Conservation (phyloP, 2,797 vertebrate genomes). For the Pseudochirops cupreus region DNA sequence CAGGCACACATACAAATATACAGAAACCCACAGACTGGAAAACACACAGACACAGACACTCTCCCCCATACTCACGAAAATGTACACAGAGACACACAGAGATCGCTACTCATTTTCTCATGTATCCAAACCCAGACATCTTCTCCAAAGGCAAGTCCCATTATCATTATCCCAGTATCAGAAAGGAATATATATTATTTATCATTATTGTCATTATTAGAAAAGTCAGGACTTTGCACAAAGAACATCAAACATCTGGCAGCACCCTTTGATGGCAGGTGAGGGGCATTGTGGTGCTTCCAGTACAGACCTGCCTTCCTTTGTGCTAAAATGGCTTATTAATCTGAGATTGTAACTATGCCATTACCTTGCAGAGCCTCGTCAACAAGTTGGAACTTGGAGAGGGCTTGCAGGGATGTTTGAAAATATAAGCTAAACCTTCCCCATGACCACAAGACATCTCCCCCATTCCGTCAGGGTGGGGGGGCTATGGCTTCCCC, state of each 20-base stretch:
- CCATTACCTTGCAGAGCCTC: slow-evolving; percentile 73
- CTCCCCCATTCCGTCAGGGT: neutral
- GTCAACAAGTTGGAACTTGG: slow-evolving; percentile 79
- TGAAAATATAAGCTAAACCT: slow-evolving; percentile 62
- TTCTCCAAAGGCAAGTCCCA: slow-evolving; percentile 46
- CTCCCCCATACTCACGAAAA: neutral
- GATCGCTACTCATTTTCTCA: neutral
- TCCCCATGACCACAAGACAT: neutral
- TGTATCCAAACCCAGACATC: neutral
- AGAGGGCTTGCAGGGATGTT: slow-evolving; percentile 51
- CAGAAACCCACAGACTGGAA: neutral
- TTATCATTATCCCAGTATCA: neutral
- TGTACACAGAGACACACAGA: neutral
- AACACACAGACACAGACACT: neutral
- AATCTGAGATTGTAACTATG: slow-evolving; percentile 85
- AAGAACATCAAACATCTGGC: slow-evolving; percentile 80
- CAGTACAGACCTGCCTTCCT: slow-evolving; percentile 81
- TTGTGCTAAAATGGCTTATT: slow-evolving; percentile 82
- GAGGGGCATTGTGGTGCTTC: slow-evolving; percentile 78
- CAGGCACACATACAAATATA: neutral
- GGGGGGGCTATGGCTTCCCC: neutral
- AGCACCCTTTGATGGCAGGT: slow-evolving; percentile 77
- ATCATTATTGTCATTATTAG: slow-evolving; percentile 18
- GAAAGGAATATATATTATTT: slow-evolving; percentile 57
- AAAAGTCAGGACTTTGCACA: slow-evolving; percentile 52